Base-by-base conservation (phyloP, 2,797 vertebrate species). In the Pampus argenteus region DNA sequence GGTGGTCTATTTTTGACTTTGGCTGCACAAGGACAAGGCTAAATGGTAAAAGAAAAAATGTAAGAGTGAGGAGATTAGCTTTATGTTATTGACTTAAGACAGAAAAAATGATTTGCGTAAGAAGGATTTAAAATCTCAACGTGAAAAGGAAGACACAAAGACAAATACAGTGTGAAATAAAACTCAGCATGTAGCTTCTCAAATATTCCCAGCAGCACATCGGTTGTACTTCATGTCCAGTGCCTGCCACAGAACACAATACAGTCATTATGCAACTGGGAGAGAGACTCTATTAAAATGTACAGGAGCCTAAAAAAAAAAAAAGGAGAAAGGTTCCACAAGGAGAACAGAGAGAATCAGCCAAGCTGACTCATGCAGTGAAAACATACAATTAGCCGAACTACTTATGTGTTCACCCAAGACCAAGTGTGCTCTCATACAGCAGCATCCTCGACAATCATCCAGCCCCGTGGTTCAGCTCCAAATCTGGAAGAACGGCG, bases 351-450 rank as follows among this genome's bases (percentile, higher is more conserved):
- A 70, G 74, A 72, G 49, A 66, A 78, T 75, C 68, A 75, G 79
- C 88, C 83, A 86, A 82, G 64, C 84, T 76, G 78, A 55, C 81
- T 71, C 29, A 49, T 47, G 64, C 67, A 87, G 80, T 76, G 79
- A 90, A 89, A 90, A 88, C 87, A 82, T 90, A 81, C 81, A 91
- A 92, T 92, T 88, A 91, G 65, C 63, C 11, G 2, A 70, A 66
- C 82, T 82, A 73, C 85, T 86, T 78, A 71, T 79, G 74, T 62
- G 71, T 83, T 88, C 79, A 68, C 65, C 42, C 60, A 51, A 71
- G 80, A 75, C 82, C 66, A 66, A 83, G 70, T 90, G 86, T 83
- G 74, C 84, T 76, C 66, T 83, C 63, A 76, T 86, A 85, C 60
- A 69, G 69, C 66, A 71, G 58, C 83, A 82, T 83, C 87, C 75